These are phyloP conservation scores for Esperia sulphurella DNA, from an alignment of 2,888 invertebrate species.

Conservation along the genomic window DNA sequence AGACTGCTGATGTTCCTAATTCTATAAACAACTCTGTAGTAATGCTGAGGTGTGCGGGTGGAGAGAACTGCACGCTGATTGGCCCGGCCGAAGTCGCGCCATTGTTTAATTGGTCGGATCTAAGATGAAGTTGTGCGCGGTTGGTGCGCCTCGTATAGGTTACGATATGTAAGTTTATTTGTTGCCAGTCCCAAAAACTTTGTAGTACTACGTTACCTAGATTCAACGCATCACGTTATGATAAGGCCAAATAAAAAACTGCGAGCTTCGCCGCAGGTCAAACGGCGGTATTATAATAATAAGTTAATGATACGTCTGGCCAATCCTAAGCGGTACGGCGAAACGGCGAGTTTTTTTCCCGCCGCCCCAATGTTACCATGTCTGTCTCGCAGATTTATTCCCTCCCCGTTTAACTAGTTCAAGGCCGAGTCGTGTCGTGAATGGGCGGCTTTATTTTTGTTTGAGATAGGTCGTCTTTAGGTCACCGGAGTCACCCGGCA, in stretches of 20 bases:
- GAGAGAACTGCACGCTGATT: no score
- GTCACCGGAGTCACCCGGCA: slow-evolving; percentile 60
- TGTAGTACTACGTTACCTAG: not conserved
- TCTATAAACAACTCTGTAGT: no score
- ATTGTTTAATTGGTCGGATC: no score
- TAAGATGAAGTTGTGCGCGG: no score
- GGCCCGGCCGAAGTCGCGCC: no score
- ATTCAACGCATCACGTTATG: slow-evolving; percentile 9
- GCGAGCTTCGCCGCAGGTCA: slow-evolving; percentile 31
- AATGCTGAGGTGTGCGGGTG: no score
- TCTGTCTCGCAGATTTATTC: slow-evolving; percentile 54
- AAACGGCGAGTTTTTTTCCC: slow-evolving; percentile 51
- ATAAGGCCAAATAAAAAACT: slow-evolving; percentile 10
- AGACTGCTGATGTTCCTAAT: no score
- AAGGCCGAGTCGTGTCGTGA: slow-evolving; percentile 59
- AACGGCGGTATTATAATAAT: slow-evolving; percentile 63
- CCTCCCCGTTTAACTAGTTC: slow-evolving; percentile 71
- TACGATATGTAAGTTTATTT: no score
- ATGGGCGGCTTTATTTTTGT: slow-evolving; percentile 67
- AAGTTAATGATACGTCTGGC: slow-evolving; percentile 69
- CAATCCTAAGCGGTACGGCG: slow-evolving; percentile 53
- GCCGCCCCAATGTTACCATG: slow-evolving; percentile 51
- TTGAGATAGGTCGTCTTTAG: slow-evolving; percentile 66
- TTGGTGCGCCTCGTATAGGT: no score
- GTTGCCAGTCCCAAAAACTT: no score